Evolutionary conservation across 2,113 vertebrate genomes (phyloP).

Genomic region (Marmota monax): DNA sequence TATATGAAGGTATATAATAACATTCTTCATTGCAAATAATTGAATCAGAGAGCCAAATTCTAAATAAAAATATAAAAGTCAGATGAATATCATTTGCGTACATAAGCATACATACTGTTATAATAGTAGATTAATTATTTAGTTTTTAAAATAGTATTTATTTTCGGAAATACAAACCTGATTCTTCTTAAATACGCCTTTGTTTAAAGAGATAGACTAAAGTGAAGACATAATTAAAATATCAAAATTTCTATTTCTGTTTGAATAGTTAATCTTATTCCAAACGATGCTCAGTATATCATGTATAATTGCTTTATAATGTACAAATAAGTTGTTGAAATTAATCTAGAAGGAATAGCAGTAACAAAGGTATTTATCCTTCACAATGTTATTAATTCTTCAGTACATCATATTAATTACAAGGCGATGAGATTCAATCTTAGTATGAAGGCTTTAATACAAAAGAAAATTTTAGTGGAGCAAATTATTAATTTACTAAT

Average conservation of each 20-base stretch:
- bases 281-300: background rate
- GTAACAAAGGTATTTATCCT: background rate
- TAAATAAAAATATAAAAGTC: background rate
- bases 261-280: background rate
- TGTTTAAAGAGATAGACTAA: background rate
- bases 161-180: background rate
- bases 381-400: background rate
- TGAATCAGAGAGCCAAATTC: background rate
- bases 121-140: background rate
- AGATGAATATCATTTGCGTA: background rate
- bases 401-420: background rate
- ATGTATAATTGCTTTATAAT: background rate
- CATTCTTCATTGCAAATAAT: background rate
- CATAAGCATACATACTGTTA: background rate
- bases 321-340: background rate
- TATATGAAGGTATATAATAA: background rate
- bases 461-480: background rate
- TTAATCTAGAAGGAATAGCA: background rate
- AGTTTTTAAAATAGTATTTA: background rate
- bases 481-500: background rate
- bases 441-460: background rate
- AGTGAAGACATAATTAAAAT: background rate
- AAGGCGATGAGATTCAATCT: background rate
- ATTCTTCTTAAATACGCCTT: background rate
- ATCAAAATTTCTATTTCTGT: background rate